These are phyloP conservation scores for Muntiacus reevesi DNA, from an alignment of 2,113 vertebrate species.

Conservation along the genomic window DNA sequence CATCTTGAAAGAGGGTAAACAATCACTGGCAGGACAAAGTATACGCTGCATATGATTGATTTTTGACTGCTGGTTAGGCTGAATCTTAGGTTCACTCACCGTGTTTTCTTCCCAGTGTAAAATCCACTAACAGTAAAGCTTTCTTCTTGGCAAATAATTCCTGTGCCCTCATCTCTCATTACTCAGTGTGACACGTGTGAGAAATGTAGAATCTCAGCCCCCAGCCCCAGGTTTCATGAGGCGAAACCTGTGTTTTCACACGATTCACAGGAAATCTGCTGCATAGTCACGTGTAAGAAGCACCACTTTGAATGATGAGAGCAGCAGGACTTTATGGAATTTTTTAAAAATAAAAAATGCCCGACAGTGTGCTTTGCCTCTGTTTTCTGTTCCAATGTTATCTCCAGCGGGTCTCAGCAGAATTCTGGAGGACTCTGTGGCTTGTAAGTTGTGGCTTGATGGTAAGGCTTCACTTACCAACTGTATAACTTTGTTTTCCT, in stretches of 20 bases:
- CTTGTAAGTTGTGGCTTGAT: neutral
- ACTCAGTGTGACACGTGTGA: neutral
- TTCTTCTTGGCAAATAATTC: neutral
- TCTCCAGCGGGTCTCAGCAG: neutral
- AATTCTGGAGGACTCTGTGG: neutral
- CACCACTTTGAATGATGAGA: neutral
- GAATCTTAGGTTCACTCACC: neutral
- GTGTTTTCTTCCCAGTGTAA: neutral
- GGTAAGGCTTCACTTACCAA: neutral
- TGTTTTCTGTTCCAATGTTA: neutral
- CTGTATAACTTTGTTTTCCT: neutral
- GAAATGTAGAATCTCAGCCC: neutral
- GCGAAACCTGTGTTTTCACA: neutral
- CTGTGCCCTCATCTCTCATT: neutral
- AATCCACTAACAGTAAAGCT: neutral
- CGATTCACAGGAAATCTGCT: neutral
- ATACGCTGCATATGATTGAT: fast-evolving
- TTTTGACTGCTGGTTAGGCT: neutral
- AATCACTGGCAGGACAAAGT: neutral
- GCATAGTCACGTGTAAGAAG: neutral
- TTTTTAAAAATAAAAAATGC: neutral
- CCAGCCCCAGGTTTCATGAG: neutral
- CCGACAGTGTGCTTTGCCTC: neutral
- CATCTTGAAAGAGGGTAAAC: neutral
- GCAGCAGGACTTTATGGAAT: neutral